Percentiles rank a stretch among this genome's conserved stretches.
phyloP scores from a whole-genome alignment of 2,113 vertebrate genomes.

The Gymnarchus niloticus region DNA sequence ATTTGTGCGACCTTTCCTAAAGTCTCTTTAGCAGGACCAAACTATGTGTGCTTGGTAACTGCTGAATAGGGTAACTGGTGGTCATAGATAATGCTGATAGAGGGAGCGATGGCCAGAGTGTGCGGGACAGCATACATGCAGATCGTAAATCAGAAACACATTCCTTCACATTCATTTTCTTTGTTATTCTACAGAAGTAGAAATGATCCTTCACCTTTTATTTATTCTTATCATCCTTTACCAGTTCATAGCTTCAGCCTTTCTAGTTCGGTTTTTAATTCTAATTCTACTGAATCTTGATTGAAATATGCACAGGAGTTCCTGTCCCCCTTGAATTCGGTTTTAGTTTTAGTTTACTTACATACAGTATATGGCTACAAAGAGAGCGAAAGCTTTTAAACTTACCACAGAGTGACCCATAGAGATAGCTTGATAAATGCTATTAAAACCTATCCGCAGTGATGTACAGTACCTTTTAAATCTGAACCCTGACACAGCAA shows the following conservation, averaged over 20 bases:
- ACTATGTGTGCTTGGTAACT: slow-evolving; percentile 7
- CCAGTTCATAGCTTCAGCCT: background rate
- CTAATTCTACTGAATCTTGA: background rate
- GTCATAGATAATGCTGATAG: background rate
- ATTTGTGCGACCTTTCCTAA: background rate
- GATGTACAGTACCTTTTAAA: slow-evolving; percentile 68
- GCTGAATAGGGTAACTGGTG: background rate
- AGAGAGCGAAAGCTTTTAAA: slow-evolving; percentile 76
- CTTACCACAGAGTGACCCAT: slow-evolving; percentile 68
- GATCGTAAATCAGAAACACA: background rate
- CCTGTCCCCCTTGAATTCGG: slow-evolving; percentile 33
- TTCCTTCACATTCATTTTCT: background rate
- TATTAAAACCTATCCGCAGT: slow-evolving; percentile 71
- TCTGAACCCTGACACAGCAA: slow-evolving; percentile 65
- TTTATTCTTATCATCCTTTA: background rate
- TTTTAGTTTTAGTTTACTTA: slow-evolving; percentile 67
- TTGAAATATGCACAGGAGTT: background rate
- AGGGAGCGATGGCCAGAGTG: background rate
- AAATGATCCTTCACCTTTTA: background rate
- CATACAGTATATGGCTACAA: slow-evolving; percentile 66
- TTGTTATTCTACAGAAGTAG: background rate
- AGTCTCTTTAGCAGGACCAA: slow-evolving; percentile 13
- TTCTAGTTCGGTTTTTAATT: background rate
- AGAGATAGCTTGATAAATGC: slow-evolving; percentile 73
- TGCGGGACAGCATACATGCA: background rate